Base-by-base conservation (phyloP, 37 sponge, comb jelly and placozoan species). In the Axinella damicornis region DNA sequence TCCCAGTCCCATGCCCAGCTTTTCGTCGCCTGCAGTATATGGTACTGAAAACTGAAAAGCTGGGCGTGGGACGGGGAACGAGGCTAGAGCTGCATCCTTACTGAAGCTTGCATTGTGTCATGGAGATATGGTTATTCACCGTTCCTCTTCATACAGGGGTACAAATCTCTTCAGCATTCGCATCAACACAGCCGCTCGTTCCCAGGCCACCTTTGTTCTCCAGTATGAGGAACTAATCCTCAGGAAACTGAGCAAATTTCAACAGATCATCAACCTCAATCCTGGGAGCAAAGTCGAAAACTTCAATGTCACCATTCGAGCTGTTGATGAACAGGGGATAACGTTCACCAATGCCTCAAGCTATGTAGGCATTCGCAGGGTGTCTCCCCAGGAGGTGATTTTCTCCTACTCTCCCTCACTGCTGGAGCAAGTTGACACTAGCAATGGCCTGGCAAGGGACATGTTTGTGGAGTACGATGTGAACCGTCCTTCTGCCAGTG, bases 391-490 rank as follows among this genome's bases (percentile, higher is more conserved):
- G 6, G 80, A 69, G 65, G 85, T 83, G 19, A 0, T 53, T 9
- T 83, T 40, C 62, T 30, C 59, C 13, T 89, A 79, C 68, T 5
- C 59, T 41, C 80, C 90, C 25, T 58, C 78, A 13, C 27, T 62
- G 17, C 22, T 21, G 5, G 79, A 83, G 2, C 90, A 89, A 60
- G 37, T 38, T 34, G 83, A 78, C 16, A 24, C 40, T n/a, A 60
- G 53, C 9, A 19, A 46, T 32, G 90, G 90, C 5, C 85, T 89
- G 0, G 63, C 80, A 1, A 32, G 72, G 38, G 90, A 84, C 28
- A 31, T 89, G 74, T 24, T 57, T 37, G 68, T 83, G 20, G 90
- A 89, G 36, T 89, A 73, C 53, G 90, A 89, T 63, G 90, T 89
- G 37, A 66, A 55, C 52, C 80, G 78, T 27, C 72, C 84, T 11